phyloP scores from a whole-genome alignment of 1,140 invertebrate genomes.

The Melanaphis sacchari region DNA sequence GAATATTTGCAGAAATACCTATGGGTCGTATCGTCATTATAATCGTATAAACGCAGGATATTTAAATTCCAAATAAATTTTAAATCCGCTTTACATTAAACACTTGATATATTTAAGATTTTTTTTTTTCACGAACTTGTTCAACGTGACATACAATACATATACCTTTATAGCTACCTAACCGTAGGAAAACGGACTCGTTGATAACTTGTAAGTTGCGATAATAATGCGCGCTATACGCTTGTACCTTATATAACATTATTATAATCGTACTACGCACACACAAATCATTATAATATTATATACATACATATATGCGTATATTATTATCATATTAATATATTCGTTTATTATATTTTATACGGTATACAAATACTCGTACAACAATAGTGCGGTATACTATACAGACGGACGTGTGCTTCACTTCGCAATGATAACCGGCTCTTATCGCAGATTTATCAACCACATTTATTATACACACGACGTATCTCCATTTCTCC shows the following conservation, averaged over 20 bases:
- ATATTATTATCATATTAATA: no score
- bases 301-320: no score
- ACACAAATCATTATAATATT: background rate
- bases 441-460: background rate
- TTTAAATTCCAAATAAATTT: background rate
- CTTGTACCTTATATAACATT: background rate
- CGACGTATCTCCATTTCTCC: background rate
- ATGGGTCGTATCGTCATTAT: background rate
- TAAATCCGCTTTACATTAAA: background rate
- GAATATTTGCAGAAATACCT: background rate
- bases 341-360: background rate
- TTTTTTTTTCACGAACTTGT: background rate
- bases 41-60: background rate
- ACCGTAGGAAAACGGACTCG: background rate
- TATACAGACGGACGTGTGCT: background rate
- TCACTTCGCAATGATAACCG: background rate
- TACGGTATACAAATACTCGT: background rate
- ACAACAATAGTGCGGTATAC: background rate
- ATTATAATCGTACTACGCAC: background rate
- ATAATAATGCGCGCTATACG: background rate
- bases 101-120: background rate
- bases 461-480: slow-evolving; percentile 1
- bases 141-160: background rate
- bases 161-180: background rate
- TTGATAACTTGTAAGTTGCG: background rate